phyloP scores from a whole-genome alignment of 2,797 vertebrate genomes.

The Tarsius wallacei region DNA sequence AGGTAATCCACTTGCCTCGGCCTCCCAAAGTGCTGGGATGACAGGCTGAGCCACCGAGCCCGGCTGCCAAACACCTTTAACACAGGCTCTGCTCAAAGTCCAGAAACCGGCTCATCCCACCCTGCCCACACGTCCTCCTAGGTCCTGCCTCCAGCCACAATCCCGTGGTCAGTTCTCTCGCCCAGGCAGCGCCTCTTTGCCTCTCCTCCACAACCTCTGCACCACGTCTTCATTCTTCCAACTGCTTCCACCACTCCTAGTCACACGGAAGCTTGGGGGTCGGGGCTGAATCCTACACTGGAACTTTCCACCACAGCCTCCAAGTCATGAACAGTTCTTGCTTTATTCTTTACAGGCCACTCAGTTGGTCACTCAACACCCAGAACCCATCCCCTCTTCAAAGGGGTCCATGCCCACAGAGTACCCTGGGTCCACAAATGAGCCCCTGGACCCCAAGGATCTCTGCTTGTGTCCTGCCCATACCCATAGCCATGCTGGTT shows the following conservation, averaged over 20 bases:
- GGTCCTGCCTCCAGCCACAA: not conserved
- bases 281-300: not conserved
- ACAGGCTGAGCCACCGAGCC: too few relatives aligned
- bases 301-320: not conserved
- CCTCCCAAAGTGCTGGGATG: too few relatives aligned
- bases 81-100: fast-evolving
- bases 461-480: too few relatives aligned
- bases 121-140: fast-evolving
- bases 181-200: too few relatives aligned
- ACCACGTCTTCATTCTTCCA: not conserved
- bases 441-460: not conserved
- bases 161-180: fast-evolving
- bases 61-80: not conserved
- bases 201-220: not conserved
- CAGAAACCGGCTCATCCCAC: fast-evolving
- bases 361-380: not conserved
- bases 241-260: fast-evolving
- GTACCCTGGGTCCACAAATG: not conserved
- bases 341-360: not conserved
- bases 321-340: too few relatives aligned
- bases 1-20: too few relatives aligned
- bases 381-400: not conserved
- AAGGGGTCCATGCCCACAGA: fast-evolving
- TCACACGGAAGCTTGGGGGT: not conserved
- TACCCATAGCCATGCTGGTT: not conserved